Base-by-base conservation (phyloP, 2,113 vertebrate species). In the Sialia sialis region DNA sequence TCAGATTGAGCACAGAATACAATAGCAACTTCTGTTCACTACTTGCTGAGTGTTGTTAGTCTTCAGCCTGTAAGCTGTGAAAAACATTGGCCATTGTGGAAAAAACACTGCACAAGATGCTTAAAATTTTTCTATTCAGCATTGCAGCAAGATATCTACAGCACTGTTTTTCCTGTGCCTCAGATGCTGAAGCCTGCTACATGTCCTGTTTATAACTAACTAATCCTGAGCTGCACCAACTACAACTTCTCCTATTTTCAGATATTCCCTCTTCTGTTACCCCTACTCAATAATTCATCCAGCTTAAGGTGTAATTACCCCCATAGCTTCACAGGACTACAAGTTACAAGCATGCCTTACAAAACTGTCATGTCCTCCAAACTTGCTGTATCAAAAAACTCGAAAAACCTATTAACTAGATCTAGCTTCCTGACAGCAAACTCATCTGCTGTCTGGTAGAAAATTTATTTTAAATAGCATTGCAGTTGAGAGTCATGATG, bases 401-500 rank as follows among this genome's bases (percentile, higher is more conserved):
- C 11, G 3, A 74, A 93, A 87, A 77, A 27, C 4, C 69, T 75
- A 55, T 58, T 76, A 84, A 32, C 46, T 67, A 81, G 69, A 91
- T 78, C 43, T 81, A 89, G 48, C 43, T 79, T 36, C 58, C 52
- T 84, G 87, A 78, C 30, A 94, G 69, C 60, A 94, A 78, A 70
- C 46, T 14, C 52, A 67, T 91, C 80, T 34, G 34, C 58, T 69
- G 76, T 49, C 59, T 92, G 55, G 74, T 87, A 92, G 43, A 36
- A 63, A 66, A 84, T 93, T 75, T 92, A 91, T 93, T 95, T 92
- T 94, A 87, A 92, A 81, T 3, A 87, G 64, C 60, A 60, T 18
- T 87, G 73, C 77, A 89, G 64, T 69, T 91, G 55, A 87, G 52
- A 81, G 48, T 44, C 74, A 48, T 32, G 52, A 69, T 60, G 36